Evolutionary conservation across 1,140 invertebrate genomes (phyloP).

Genomic region (Pseudoatta argentina): DNA sequence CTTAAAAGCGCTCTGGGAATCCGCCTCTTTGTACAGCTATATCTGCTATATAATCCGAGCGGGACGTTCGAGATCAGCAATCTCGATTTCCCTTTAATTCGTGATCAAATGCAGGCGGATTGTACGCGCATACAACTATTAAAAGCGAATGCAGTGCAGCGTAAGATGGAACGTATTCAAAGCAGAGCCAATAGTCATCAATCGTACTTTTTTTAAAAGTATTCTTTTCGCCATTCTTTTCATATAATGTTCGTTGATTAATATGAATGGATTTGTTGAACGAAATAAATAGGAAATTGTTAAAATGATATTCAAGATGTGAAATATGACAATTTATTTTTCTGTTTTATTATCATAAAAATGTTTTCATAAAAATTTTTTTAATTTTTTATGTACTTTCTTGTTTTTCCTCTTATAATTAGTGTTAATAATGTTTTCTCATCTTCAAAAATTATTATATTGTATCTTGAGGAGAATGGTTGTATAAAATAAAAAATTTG

Average conservation of each 20-base stretch:
- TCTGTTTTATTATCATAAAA: not conserved
- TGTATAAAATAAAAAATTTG: too few species aligned
- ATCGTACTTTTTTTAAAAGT: not conserved
- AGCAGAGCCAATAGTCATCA: conserved; percentile 2
- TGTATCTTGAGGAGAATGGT: too few species aligned
- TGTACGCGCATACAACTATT: conserved; percentile 1
- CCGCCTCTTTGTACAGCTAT: conserved; percentile 56
- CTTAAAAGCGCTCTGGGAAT: conserved; percentile 70
- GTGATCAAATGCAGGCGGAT: not conserved
- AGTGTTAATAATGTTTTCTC: not conserved
- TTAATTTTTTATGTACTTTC: too few species aligned
- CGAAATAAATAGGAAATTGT: not conserved
- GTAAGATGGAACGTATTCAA: conserved; percentile 30
- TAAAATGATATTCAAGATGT: not conserved
- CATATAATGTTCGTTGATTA: not conserved
- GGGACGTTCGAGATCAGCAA: conserved; percentile 14
- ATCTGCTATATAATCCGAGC: conserved; percentile 25
- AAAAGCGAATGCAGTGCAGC: conserved; percentile 66
- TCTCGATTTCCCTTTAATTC: conserved; percentile 77
- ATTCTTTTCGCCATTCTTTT: not conserved
- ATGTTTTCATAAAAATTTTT: not conserved
- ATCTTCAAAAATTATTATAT: not conserved
- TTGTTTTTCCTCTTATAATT: not conserved
- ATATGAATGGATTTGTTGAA: not conserved
- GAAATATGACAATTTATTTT: not conserved